Evolutionary conservation across 1,140 invertebrate species (phyloP).

Genomic region (Atta texana): DNA sequence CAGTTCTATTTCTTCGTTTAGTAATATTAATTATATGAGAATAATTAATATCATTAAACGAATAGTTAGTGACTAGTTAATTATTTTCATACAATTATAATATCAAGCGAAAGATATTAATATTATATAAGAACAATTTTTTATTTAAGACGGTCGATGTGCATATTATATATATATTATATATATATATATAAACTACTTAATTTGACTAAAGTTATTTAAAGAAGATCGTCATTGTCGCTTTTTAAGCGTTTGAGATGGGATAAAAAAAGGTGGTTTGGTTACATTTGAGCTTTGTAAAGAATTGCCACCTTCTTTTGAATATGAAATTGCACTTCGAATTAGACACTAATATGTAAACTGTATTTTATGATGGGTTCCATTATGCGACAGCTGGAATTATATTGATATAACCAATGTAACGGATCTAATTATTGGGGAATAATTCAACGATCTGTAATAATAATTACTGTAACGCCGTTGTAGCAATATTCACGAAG

Average conservation of each 20-base stretch:
- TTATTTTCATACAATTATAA: too few species aligned
- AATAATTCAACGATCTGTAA: conserved; percentile 71
- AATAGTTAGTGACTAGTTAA: too few species aligned
- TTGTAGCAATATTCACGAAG: conserved; percentile 69
- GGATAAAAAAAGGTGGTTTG: conserved; percentile 8
- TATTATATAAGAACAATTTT: too few species aligned
- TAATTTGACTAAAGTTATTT: conserved; percentile 6
- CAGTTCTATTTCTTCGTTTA: neutral
- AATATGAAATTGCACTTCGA: conserved; percentile 14
- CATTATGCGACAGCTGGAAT: conserved; percentile 56
- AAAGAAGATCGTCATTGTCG: neutral
- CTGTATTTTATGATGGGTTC: conserved; percentile 32
- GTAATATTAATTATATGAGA: neutral
- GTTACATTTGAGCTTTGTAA: conserved; percentile 25
- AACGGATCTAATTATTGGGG: conserved; percentile 67
- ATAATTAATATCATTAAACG: neutral
- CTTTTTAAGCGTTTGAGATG: neutral
- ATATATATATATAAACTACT: neutral
- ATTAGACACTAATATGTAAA: conserved; percentile 41
- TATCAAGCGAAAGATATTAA: too few species aligned
- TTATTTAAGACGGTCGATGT: neutral
- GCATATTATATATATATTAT: too few species aligned
- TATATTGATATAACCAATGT: conserved; percentile 68
- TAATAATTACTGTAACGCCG: conserved; percentile 74
- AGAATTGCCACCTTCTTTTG: conserved; percentile 18